Conservation (phyloP, 2,113 vertebrate genomes). For the Cryptomyrus ogoouensis region DNA sequence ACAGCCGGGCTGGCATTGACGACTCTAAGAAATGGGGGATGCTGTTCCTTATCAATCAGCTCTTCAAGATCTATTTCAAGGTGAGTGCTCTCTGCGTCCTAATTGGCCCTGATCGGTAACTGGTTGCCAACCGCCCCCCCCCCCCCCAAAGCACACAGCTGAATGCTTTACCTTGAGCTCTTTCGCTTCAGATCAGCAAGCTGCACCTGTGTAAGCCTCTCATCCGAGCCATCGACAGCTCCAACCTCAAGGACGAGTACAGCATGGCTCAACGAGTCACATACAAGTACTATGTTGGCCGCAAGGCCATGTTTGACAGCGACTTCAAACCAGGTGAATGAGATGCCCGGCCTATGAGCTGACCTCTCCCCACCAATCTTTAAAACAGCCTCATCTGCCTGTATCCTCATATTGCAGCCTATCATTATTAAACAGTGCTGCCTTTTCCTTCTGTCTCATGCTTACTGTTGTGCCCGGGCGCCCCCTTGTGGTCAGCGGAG, state of each 20-base stretch:
- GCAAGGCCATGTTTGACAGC: slow-evolving; percentile 97
- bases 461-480: not conserved
- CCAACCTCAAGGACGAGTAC: slow-evolving; percentile 88
- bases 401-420: not conserved
- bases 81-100: slow-evolving; percentile 46
- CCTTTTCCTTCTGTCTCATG: not conserved
- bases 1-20: slow-evolving; percentile 87
- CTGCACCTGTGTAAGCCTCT: slow-evolving; percentile 94
- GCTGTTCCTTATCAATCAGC: slow-evolving; percentile 94
- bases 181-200: slow-evolving; percentile 80
- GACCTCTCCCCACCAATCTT: not conserved
- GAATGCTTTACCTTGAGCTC: not conserved
- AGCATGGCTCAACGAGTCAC: slow-evolving; percentile 89
- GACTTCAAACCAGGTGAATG: slow-evolving; percentile 86
- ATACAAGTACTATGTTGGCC: slow-evolving; percentile 90
- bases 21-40: slow-evolving; percentile 99
- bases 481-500: slow-evolving; percentile 66
- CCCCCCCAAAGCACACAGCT: not conserved
- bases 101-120: not conserved
- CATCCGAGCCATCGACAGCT: slow-evolving; percentile 94
- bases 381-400: not conserved
- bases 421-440: not conserved
- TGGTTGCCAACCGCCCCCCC: not conserved
- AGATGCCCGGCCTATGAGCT: not conserved
- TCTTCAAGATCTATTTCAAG: slow-evolving; percentile 99